phyloP scores from a whole-genome alignment of 2,888 invertebrate genomes.

The Eupithecia subumbrata region DNA sequence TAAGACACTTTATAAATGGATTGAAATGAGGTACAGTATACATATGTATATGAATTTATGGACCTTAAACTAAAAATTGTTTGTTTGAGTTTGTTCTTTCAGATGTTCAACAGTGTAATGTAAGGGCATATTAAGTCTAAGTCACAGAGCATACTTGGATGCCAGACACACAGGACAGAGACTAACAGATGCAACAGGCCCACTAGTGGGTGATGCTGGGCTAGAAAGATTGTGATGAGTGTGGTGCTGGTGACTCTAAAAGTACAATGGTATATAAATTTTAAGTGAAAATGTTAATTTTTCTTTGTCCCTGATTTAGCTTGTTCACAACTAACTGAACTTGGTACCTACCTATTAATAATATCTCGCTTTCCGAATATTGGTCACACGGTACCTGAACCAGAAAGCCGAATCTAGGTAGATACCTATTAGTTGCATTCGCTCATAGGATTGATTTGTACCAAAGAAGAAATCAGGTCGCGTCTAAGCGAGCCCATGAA shows the following conservation, averaged over 20 bases:
- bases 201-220: background rate
- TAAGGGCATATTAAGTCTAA: too few species aligned
- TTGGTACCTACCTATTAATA: background rate
- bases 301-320: background rate
- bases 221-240: background rate
- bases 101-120: too few species aligned
- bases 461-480: constrained; percentile 42
- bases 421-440: background rate
- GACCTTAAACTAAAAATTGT: too few species aligned
- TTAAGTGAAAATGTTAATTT: background rate
- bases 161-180: background rate
- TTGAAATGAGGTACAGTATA: background rate
- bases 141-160: too few species aligned
- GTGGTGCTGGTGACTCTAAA: background rate
- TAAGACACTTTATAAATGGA: background rate
- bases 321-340: background rate
- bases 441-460: background rate
- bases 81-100: too few species aligned
- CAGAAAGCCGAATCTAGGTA: background rate
- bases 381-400: background rate
- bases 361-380: background rate
- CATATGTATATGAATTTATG: too few species aligned
- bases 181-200: background rate
- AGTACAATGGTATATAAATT: background rate
- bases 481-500: constrained; percentile 36